phyloP scores from a whole-genome alignment of 1,140 invertebrate species.

The Calycopis cecrops region DNA sequence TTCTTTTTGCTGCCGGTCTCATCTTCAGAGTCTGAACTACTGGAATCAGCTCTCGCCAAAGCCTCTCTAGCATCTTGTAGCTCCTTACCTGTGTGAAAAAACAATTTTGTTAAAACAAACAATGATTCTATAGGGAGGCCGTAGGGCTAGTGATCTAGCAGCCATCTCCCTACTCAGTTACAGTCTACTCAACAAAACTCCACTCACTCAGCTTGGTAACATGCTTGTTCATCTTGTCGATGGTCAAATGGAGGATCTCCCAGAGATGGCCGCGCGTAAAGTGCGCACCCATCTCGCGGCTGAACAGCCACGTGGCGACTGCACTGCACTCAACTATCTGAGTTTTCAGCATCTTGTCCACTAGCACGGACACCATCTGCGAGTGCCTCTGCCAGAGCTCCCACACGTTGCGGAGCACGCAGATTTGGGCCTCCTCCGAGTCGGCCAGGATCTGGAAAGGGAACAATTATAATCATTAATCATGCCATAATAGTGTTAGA shows the following conservation, averaged over 20 bases:
- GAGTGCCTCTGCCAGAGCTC: conserved; percentile 96
- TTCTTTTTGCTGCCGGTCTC: conserved; percentile 79
- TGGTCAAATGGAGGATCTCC: conserved; percentile 97
- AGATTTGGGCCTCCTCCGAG: conserved; percentile 96
- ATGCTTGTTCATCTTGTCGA: conserved; percentile 97
- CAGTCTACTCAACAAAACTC: too few species aligned
- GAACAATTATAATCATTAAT: too few species aligned
- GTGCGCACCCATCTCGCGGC: conserved; percentile 94
- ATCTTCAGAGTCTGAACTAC: conserved; percentile 86
- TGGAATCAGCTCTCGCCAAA: conserved; percentile 83
- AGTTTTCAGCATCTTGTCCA: conserved; percentile 98
- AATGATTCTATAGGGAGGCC: too few species aligned
- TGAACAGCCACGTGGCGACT: conserved; percentile 99
- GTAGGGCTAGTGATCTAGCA: too few species aligned
- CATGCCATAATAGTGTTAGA: too few species aligned
- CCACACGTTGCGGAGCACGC: conserved; percentile 93
- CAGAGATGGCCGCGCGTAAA: conserved; percentile 98
- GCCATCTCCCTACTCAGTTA: too few species aligned
- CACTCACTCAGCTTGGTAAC: conserved; percentile 86
- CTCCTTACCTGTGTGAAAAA: conserved; percentile 78
- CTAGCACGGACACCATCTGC: conserved; percentile 97
- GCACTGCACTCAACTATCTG: conserved; percentile 97
- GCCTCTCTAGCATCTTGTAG: conserved; percentile 91
- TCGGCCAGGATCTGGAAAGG: conserved; percentile 84
- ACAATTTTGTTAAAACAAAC: conserved; percentile 9